Percentiles rank a stretch among this genome's conserved stretches.
phyloP scores from a whole-genome alignment of 2,888 invertebrate genomes.

The Lobophora halterata region DNA sequence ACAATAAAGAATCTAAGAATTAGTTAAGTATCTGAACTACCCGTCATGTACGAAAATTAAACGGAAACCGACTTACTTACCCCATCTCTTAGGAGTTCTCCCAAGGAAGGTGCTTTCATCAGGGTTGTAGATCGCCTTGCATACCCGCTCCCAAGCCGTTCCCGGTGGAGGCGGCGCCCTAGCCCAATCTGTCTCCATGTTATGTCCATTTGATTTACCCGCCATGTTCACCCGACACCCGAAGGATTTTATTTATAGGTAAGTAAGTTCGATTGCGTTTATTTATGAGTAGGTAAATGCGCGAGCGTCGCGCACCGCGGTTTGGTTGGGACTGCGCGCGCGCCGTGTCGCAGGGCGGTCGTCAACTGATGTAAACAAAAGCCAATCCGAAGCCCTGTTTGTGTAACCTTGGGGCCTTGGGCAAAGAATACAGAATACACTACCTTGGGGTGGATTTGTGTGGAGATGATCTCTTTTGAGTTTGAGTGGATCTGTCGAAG shows the following conservation, averaged over 20 bases:
- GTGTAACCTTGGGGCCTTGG: too few species aligned
- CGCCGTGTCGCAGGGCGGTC: slow-evolving; percentile 25
- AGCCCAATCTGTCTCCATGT: slow-evolving; percentile 60
- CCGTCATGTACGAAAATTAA: too few species aligned
- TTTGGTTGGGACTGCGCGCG: slow-evolving; percentile 43
- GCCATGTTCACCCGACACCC: too few species aligned
- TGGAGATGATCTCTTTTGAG: slow-evolving; percentile 2
- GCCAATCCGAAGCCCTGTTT: slow-evolving; percentile 14
- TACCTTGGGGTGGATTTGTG: too few species aligned
- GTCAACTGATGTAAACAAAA: slow-evolving; percentile 19
- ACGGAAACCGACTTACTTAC: too few species aligned
- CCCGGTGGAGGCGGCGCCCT: slow-evolving; percentile 56
- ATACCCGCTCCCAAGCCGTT: slow-evolving; percentile 45
- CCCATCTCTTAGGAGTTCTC: slow-evolving; percentile 69
- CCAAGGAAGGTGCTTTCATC: slow-evolving; percentile 67
- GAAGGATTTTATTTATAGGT: slow-evolving; percentile 16
- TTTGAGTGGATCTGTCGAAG: too few species aligned
- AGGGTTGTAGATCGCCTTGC: slow-evolving; percentile 58
- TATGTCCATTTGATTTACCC: slow-evolving; percentile 52
- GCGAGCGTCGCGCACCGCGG: slow-evolving; percentile 22
- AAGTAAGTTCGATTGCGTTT: too few species aligned
- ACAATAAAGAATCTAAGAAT: too few species aligned
- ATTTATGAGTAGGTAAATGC: not conserved
- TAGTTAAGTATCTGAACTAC: too few species aligned
- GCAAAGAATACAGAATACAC: too few species aligned